A percentile compares a stretch with the other conserved stretches of the same genome.
Evolutionary conservation across 1,140 invertebrate species (phyloP).

Genomic region (Branchinecta lynchi): DNA sequence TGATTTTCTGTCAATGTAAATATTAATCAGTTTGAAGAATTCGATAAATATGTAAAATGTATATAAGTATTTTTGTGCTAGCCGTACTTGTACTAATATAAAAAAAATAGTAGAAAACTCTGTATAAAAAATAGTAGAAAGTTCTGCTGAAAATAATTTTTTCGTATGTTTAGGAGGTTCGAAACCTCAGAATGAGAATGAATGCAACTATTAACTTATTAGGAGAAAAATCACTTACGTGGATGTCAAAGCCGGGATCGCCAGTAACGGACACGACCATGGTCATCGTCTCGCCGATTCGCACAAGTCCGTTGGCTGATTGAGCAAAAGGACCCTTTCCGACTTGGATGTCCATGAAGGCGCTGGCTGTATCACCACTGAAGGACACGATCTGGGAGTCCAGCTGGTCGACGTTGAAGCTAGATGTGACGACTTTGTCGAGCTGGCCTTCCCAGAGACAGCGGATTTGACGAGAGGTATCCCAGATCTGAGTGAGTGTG

Average conservation of each 20-base stretch:
- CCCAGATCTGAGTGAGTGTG: conserved; percentile 43
- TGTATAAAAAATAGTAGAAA: no score
- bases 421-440: conserved; percentile 52
- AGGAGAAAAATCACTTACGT: conserved; percentile 26
- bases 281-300: conserved; percentile 67
- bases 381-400: conserved; percentile 64
- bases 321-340: conserved; percentile 60
- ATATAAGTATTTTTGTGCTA: no score
- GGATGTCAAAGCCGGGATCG: conserved; percentile 59
- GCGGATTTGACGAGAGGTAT: conserved; percentile 54
- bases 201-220: no score
- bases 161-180: no score
- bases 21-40: no score
- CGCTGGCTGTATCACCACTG: conserved; percentile 62
- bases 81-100: no score
- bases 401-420: conserved; percentile 58
- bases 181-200: no score
- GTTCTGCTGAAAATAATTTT: no score
- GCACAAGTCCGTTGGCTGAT: conserved; percentile 55
- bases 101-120: no score
- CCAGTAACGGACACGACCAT: conserved; percentile 63
- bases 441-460: conserved; percentile 67
- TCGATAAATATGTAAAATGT: no score
- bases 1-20: no score
- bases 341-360: conserved; percentile 55